Evolutionary conservation across 2,113 vertebrate genomes (phyloP), one percentile per base, ranked within the genome.

Genomic region (Crotalus horridus): DNA sequence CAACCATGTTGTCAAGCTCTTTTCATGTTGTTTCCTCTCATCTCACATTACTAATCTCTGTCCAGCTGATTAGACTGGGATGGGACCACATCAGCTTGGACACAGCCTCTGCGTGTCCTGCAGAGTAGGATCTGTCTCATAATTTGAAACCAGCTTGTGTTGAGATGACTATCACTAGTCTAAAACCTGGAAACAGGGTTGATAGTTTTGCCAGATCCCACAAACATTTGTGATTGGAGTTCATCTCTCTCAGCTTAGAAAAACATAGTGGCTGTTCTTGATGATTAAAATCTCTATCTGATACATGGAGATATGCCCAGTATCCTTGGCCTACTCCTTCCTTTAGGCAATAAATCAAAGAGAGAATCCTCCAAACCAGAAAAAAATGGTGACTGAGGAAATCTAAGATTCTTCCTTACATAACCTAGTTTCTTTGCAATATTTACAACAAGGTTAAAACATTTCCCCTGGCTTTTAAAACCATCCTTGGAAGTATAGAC

Each of bases 341-440:
- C 58, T 59, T 59, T 26, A 8, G 58, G 58, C 58, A 26, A 26
- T 59, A 9, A 59, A 59, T 59, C 58, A 26, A 26, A 59, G 58
- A 59, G 58, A 59, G 23, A 59, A 26, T 59, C 58, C 58, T 59
- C 23, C 58, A 59, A 59, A 26, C 58, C 58, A 59, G 58, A 9
- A 26, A 10, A 26, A 59, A 26, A 59, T 21, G 23, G 8, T 24
- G 58, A 59, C 26, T 55, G 64, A 90, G 3, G 86, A 89, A 89
- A 88, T 0, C 5, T 55, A 74, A 61, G 53, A 59, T 59, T 92
- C 55, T 20, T 92, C 91, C 94, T 61, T 93, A 12, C 59, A 51
- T 96, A 97, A 97, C 95, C 95, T 97, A 95, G 39, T 97, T 95
- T 96, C 95, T 94, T 97, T 95, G 95, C 95, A 88, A 87, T 92